A percentile compares a stretch with the other conserved stretches of the same genome.
phyloP scores from a whole-genome alignment of 2,888 invertebrate species.

The Drosophila parthenogenetica region DNA sequence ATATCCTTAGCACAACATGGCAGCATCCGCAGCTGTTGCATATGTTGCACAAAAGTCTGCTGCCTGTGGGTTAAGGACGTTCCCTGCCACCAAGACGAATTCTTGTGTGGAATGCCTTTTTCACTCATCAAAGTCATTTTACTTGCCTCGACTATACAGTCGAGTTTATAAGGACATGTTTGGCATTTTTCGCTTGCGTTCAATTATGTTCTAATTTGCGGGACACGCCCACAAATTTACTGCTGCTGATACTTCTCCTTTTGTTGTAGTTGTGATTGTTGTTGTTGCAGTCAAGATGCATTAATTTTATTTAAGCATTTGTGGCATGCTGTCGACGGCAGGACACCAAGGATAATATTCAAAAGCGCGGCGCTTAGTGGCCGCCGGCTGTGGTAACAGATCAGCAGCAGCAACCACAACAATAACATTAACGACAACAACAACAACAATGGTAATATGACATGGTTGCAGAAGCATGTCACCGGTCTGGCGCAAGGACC shows the following conservation, averaged over 20 bases:
- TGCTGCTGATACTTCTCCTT: slow-evolving; percentile 33
- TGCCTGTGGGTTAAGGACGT: background rate
- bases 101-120: slow-evolving; percentile 1
- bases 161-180: background rate
- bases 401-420: slow-evolving; percentile 28
- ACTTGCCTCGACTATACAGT: background rate
- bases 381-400: slow-evolving; percentile 38
- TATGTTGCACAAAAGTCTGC: slow-evolving; percentile 37
- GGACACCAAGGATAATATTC: slow-evolving; percentile 39
- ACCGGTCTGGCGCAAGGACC: slow-evolving; percentile 31
- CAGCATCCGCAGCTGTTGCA: slow-evolving; percentile 46
- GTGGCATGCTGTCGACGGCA: slow-evolving; percentile 57
- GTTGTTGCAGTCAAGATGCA: slow-evolving; percentile 61
- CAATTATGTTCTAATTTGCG: slow-evolving; percentile 27
- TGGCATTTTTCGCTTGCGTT: slow-evolving; percentile 10
- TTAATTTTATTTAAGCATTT: slow-evolving; percentile 76
- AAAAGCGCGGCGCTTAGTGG: slow-evolving; percentile 37
- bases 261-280: slow-evolving; percentile 20
- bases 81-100: slow-evolving; percentile 11
- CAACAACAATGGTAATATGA: slow-evolving; percentile 42
- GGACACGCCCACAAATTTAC: slow-evolving; percentile 41
- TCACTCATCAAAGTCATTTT: slow-evolving; percentile 18
- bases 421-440: slow-evolving; percentile 15
- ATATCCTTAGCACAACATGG: slow-evolving; percentile 64
- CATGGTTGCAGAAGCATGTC: slow-evolving; percentile 60